Evolutionary conservation across 2,113 vertebrate species (phyloP).

Genomic region (Corynorhinus townsendii): DNA sequence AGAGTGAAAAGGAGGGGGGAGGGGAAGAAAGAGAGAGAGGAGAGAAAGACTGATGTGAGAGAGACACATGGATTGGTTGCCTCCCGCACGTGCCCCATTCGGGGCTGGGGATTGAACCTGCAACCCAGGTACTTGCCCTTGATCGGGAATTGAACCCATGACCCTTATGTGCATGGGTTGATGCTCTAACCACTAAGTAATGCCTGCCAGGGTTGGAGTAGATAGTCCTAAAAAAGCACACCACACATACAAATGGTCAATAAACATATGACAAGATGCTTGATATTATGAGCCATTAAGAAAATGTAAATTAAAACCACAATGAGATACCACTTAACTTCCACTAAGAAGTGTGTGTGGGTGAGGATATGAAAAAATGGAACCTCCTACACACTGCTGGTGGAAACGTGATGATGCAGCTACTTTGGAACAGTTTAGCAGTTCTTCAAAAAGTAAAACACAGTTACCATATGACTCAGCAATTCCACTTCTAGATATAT

Average conservation of each 20-base stretch:
- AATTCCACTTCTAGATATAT: not conserved
- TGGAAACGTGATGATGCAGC: not conserved
- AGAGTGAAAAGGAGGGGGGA: too few species aligned
- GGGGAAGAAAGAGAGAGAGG: too few species aligned
- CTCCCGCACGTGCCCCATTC: too few species aligned
- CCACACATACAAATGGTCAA: not conserved
- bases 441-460: not conserved
- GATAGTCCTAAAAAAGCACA: not conserved
- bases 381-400: not conserved
- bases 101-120: too few species aligned
- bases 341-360: not conserved
- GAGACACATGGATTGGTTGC: too few species aligned
- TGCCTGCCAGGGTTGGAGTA: too few species aligned
- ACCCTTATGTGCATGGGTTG: too few species aligned
- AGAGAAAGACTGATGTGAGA: too few species aligned
- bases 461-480: not conserved
- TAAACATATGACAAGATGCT: not conserved
- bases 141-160: too few species aligned
- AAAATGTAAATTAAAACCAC: not conserved
- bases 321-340: not conserved
- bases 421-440: not conserved
- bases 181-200: too few species aligned
- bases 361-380: not conserved
- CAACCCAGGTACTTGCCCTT: too few species aligned
- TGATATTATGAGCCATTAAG: not conserved